Conservation (phyloP, 2,888 invertebrate species). For the Ganaspis brasiliensis region DNA sequence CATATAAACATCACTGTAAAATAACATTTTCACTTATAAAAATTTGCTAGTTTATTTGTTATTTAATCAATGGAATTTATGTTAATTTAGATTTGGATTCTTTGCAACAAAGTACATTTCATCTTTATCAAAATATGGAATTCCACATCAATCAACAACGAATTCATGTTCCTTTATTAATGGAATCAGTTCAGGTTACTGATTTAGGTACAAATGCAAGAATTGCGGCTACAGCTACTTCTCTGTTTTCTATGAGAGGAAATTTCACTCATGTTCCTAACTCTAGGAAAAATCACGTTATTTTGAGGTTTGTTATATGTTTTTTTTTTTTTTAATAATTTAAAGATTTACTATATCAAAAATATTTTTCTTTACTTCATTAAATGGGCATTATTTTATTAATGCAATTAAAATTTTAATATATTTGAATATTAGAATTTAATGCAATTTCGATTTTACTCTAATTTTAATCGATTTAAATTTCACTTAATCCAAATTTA, state of each 20-base stretch:
- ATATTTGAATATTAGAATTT: no score
- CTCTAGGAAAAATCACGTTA: slow-evolving; percentile 82
- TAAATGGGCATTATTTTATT: no score
- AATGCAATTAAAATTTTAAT: no score
- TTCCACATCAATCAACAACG: slow-evolving; percentile 82
- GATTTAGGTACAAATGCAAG: slow-evolving; percentile 85
- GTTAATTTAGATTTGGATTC: slow-evolving; percentile 68
- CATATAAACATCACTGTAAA: no score
- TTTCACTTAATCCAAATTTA: no score
- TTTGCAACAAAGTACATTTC: slow-evolving; percentile 71
- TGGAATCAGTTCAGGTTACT: slow-evolving; percentile 82
- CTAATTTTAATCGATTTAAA: no score
- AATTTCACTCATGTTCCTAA: slow-evolving; percentile 85
- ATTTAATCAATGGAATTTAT: slow-evolving; percentile 22
- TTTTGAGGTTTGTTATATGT: slow-evolving; percentile 83
- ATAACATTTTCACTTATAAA: no score
- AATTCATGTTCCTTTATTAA: slow-evolving; percentile 82
- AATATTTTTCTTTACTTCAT: no score
- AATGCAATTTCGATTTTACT: no score
- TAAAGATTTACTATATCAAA: no score
- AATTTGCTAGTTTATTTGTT: not conserved
- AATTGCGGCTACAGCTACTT: slow-evolving; percentile 82
- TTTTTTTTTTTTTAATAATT: not conserved
- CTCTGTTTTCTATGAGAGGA: slow-evolving; percentile 86
- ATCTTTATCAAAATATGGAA: slow-evolving; percentile 77